Base-by-base conservation (phyloP, 1,140 invertebrate genomes). In the Scaptomyza graminum region DNA sequence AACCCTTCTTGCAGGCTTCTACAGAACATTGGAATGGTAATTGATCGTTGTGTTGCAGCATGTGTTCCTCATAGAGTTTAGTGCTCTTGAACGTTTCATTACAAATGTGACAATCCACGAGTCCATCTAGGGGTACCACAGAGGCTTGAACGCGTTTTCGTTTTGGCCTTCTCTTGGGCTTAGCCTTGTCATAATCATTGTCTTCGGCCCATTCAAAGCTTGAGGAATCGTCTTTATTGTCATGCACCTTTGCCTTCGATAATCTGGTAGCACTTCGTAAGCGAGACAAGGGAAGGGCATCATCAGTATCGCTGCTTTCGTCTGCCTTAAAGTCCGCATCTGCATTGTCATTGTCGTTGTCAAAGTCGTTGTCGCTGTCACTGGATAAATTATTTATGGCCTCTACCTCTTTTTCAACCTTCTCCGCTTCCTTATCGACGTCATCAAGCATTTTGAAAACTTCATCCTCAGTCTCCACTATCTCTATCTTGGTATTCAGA, bases 381-480 rank as follows among this genome's bases (percentile, higher is more conserved):
- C 63, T 63, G 0, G 74, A 71, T 22, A 22, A 2, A 22, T 22
- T 22, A 1, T 22, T 2, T 22, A 2, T 3, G 1, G 18, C 18
- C 18, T 22, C 0, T 72, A 67, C 0, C 82, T 67, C 11, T 61
- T 68, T 76, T 2, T 79, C 78, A 1, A 76, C 80, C 28, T 78
- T 77, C 6, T 76, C 79, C 6, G 71, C 77, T 13, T 90, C 83
- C 56, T 82, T 90, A 12, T 91, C 90, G 0, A 90, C 85, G 54
- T 72, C 57, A 16, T 91, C 90, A 8, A 91, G 46, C 90, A 91
- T 90, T 55, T 91, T 91, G 9, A 91, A 90, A 3, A 91, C 90
- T 47, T 91, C 89, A n/a, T 90, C 89, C 44, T 87, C 90, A 51
- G 78, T 90, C 50, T 91, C 90, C n/a, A 91, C 79, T 15, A 91